These are phyloP conservation scores for Tanypteryx hageni DNA, from an alignment of 2,888 invertebrate species.

Conservation along the genomic window DNA sequence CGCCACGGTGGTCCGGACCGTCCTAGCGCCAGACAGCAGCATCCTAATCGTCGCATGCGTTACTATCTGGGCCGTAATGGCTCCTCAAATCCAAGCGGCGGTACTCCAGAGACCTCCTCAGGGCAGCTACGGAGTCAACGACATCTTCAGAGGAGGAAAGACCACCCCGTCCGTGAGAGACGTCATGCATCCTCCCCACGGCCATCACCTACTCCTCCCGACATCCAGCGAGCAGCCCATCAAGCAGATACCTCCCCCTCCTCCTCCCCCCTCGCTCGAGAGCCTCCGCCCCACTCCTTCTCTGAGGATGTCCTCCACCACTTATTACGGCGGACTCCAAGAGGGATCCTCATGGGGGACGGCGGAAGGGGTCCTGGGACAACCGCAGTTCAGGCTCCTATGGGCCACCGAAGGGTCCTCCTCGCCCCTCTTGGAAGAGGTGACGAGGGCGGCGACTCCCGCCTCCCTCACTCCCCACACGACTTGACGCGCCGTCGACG, in stretches of 20 bases:
- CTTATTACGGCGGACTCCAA: background rate
- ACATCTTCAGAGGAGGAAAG: conserved; percentile 4
- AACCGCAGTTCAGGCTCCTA: conserved; percentile 66
- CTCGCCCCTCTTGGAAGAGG: background rate
- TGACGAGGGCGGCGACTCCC: background rate
- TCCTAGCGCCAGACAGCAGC: background rate
- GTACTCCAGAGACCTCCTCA: conserved; percentile 4
- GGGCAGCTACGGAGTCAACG: background rate
- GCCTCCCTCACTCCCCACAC: conserved; percentile 22
- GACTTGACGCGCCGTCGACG: background rate
- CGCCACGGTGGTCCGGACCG: background rate
- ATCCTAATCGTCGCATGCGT: background rate
- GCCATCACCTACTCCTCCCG: conserved; percentile 68
- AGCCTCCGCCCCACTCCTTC: conserved; percentile 67
- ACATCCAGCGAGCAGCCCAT: conserved; percentile 74
- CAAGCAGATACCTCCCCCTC: conserved; percentile 75
- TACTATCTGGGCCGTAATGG: background rate
- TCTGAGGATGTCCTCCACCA: background rate
- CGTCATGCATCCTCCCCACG: background rate
- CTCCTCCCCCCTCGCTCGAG: conserved; percentile 71
- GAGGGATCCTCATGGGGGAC: conserved; percentile 25
- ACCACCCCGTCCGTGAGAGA: background rate
- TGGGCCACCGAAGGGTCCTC: conserved; percentile 65
- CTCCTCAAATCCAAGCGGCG: background rate
- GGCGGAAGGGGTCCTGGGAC: conserved; percentile 66